Base-by-base conservation (phyloP, 2,888 invertebrate genomes). In the Drosophila algonquin region DNA sequence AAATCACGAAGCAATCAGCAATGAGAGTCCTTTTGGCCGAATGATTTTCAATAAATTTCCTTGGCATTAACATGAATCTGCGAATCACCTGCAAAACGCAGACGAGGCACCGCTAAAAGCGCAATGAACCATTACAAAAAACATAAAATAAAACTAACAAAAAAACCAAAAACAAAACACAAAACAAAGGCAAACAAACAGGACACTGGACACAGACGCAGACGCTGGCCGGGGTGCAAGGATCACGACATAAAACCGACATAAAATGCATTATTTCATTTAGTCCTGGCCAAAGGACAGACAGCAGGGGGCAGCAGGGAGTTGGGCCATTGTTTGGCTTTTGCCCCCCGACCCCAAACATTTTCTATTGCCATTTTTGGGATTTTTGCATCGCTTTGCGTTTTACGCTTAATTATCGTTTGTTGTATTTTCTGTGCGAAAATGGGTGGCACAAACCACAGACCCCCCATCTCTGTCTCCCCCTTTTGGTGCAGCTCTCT, bases 361-460 rank as follows among this genome's bases (percentile, higher is more conserved):
- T 40, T 14, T 40, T 40, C 18, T 35, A 52, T 52, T 52, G 10
- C 30, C 52, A 35, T 30, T 52, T 52, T 52, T 52, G 30, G 52
- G 40, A 40, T 52, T 52, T 52, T 52, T 35, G 52, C 52, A 32
- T 52, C 32, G 52, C 32, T 52, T 52, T 52, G 52, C 52, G 52
- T 52, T 52, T 52, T 52, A 52, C 52, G 52, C 52, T 52, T 52
- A 52, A 52, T 52, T 52, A 52, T 52, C 52, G 27, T 52, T 52
- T 52, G 52, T 40, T 40, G 40, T 40, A 40, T 40, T 40, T 40
- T 40, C 40, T 40, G 7, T n/a, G 14, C 40, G 24, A 24, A 40
- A 40, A 40, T 7, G 14, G 7, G 40, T 0, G 24, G 40, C 40
- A 40, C 14, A 14, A n/a, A n/a, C 40, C 40, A n/a, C 40, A 40